Evolutionary conservation across 35 echinoderm and acorn worm species (phyloP).

Genomic region (Ptychodera flava): DNA sequence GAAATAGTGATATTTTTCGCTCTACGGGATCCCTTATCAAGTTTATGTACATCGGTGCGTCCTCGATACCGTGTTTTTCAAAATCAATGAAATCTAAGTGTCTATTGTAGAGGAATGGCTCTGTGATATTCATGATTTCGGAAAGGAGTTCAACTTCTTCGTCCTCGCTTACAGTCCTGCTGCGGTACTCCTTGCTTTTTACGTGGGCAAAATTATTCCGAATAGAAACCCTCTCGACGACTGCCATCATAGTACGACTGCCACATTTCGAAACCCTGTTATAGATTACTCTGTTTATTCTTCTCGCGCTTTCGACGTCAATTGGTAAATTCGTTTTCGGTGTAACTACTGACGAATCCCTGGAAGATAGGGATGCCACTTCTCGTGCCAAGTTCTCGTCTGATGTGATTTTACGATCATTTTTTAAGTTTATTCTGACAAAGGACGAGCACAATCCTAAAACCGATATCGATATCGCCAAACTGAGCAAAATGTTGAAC

Average conservation of each 20-base stretch:
- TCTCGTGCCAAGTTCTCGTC: no score
- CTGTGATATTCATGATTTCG: background rate
- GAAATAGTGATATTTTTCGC: background rate
- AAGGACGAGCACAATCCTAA: no score
- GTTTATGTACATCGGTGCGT: background rate
- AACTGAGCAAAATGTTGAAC: no score
- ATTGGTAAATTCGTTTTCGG: no score
- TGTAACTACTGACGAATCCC: no score
- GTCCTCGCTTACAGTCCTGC: background rate
- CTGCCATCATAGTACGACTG: background rate
- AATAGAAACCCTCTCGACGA: background rate
- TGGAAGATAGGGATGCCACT: no score
- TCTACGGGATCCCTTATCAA: background rate
- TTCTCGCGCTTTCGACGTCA: background rate
- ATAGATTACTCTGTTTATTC: background rate
- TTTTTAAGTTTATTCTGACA: no score
- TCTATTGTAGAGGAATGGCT: background rate
- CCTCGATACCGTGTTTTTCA: background rate
- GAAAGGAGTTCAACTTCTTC: background rate
- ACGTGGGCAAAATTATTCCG: background rate
- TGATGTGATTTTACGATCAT: no score
- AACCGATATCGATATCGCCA: no score
- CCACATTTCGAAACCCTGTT: background rate
- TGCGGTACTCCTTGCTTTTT: background rate
- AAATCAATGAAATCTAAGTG: background rate